Base-by-base conservation (phyloP, 1,140 invertebrate genomes). In the Macrocentrus cingulum region DNA sequence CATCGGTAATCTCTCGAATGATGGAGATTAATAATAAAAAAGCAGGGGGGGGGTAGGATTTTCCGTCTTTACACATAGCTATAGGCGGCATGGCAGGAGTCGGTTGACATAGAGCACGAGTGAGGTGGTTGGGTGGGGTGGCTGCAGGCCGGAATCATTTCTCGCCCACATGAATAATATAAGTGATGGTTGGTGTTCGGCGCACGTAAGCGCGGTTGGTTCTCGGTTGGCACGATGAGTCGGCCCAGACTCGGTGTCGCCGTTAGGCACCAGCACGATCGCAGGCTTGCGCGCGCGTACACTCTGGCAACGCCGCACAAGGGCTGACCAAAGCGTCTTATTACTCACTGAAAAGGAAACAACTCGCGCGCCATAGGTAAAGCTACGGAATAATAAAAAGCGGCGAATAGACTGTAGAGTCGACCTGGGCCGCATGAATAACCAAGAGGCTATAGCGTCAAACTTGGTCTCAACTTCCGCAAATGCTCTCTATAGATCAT, bases 91-190 rank as follows among this genome's bases (percentile, higher is more conserved):
- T 19, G 22, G 13, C 20, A n/a, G 8, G 13, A 29, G 22, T 41
- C 23, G 36, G 37, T 9, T 9, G 13, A 41, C 9, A 49, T 23
- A 48, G 20, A 53, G 54, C 29, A 7, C 37, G 45, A 41, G 42
- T 16, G 15, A 32, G 18, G n/a, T n/a, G n/a, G n/a, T n/a, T n/a
- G n/a, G n/a, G n/a, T n/a, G n/a, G 20, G 13, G 2, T 15, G 50
- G 23, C 15, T 34, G 48, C 66, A 65, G 66, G 64, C 54, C 64
- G 63, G 61, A 72, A 73, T 75, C 69, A 71, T 75, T 75, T 72
- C 69, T 66, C 57, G 62, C 57, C 56, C 9, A 60, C 61, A 74
- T 75, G 69, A 75, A 74, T 75, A n/a, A n/a, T n/a, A n/a, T n/a
- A 74, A 75, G 56, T 68, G 71, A 74, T 71, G 59, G 66, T 48